A percentile compares a stretch with the other conserved stretches of the same genome.
phyloP scores from a whole-genome alignment of 1,140 invertebrate genomes.

The Sitophilus oryzae region DNA sequence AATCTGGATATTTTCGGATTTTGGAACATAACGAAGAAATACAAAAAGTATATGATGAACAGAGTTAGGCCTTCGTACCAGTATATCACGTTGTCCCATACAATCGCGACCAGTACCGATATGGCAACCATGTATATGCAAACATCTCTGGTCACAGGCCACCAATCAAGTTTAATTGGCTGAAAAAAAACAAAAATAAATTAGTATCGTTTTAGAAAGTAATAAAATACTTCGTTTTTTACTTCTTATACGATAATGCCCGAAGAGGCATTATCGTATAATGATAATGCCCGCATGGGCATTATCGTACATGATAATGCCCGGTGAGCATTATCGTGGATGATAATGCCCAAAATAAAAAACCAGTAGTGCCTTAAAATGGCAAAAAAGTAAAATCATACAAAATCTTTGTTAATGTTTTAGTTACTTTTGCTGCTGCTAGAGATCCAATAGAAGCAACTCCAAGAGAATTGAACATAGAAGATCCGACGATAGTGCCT shows the following conservation, averaged over 20 bases:
- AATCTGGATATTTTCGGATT: slow-evolving; percentile 45
- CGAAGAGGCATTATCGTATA: too few species aligned
- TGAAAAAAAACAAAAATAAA: slow-evolving; percentile 42
- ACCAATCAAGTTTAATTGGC: slow-evolving; percentile 77
- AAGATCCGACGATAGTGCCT: slow-evolving; percentile 83
- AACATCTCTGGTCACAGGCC: slow-evolving; percentile 79
- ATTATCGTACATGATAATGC: too few species aligned
- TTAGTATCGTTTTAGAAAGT: too few species aligned
- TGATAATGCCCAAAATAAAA: too few species aligned
- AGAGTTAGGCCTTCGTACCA: slow-evolving; percentile 73
- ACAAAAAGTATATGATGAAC: slow-evolving; percentile 62
- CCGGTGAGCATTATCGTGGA: too few species aligned
- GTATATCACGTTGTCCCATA: slow-evolving; percentile 71
- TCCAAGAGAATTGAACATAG: slow-evolving; percentile 83
- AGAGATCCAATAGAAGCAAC: slow-evolving; percentile 79
- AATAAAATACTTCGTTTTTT: too few species aligned
- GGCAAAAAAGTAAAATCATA: background rate
- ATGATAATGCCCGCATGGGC: too few species aligned
- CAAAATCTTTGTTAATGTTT: background rate
- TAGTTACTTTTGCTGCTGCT: slow-evolving; percentile 59
- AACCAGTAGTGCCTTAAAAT: too few species aligned
- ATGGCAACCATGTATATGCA: slow-evolving; percentile 76
- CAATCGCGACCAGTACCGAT: slow-evolving; percentile 63
- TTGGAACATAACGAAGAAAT: slow-evolving; percentile 58
- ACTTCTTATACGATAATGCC: too few species aligned